A percentile compares a stretch with the other conserved stretches of the same genome.
These are phyloP conservation scores for Chrysodeixis includens DNA, from an alignment of 2,888 invertebrate genomes.

Conservation along the genomic window DNA sequence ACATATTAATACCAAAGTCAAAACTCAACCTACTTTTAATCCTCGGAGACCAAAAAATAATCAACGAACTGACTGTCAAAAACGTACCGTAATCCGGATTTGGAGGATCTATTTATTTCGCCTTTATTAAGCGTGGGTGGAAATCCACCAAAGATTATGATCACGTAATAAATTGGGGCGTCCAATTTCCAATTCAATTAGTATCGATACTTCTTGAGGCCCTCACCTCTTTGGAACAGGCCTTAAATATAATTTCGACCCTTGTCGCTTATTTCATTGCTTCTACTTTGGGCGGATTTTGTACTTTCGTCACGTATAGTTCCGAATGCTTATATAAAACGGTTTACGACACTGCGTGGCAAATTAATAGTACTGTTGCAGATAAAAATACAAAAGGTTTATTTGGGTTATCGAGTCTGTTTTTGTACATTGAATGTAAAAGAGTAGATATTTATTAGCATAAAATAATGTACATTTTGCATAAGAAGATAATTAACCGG, in stretches of 20 bases:
- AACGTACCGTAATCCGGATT: background rate
- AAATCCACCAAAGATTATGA: conserved; percentile 6
- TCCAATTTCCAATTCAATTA: conserved; percentile 30
- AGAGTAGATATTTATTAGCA: background rate
- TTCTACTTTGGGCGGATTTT: conserved; percentile 13
- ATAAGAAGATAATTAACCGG: too few relatives aligned
- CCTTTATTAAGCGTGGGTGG: background rate
- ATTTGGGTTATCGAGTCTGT: conserved; percentile 9
- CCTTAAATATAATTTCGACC: conserved; percentile 14
- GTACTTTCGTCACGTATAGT: conserved; percentile 45
- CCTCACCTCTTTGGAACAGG: conserved; percentile 4
- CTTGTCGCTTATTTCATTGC: conserved; percentile 28
- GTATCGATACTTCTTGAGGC: conserved; percentile 23
- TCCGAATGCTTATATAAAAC: conserved; percentile 26
- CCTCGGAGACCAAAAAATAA: background rate
- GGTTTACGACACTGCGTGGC: conserved; percentile 39
- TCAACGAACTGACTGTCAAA: background rate
- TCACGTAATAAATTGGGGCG: background rate
- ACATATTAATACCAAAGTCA: too few relatives aligned
- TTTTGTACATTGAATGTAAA: background rate
- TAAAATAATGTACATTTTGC: too few relatives aligned
- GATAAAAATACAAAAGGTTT: conserved; percentile 20
- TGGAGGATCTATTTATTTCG: background rate
- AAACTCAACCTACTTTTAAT: background rate
- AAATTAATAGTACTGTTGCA: conserved; percentile 14